Percentiles rank a stretch among this genome's conserved stretches.
Evolutionary conservation across 2,797 vertebrate genomes (phyloP).

Genomic region (Meda fulgida): DNA sequence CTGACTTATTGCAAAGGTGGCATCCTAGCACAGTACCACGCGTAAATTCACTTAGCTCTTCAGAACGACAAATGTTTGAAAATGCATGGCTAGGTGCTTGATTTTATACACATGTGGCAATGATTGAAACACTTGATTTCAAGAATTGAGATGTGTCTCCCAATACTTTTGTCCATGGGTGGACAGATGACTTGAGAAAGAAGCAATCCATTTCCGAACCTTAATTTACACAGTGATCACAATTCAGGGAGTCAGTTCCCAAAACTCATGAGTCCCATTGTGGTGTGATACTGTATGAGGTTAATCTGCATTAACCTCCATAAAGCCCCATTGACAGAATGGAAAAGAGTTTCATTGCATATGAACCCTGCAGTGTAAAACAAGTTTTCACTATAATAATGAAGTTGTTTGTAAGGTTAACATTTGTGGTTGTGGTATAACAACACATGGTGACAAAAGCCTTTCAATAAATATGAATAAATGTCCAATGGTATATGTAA

Average conservation of each 20-base stretch:
- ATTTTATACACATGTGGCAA: neutral
- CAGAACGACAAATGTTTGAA: too few species aligned
- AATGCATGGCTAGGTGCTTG: neutral
- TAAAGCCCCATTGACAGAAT: neutral
- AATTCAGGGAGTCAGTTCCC: neutral
- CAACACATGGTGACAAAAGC: neutral
- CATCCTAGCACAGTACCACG: too few species aligned
- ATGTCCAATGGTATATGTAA: neutral
- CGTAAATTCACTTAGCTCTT: too few species aligned
- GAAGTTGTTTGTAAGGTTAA: neutral
- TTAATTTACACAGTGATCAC: neutral
- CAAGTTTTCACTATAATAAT: neutral
- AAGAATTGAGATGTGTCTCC: neutral
- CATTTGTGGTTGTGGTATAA: too few species aligned
- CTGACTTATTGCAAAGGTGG: too few species aligned
- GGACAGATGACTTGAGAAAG: neutral
- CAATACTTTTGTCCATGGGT: neutral
- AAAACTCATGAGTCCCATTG: neutral
- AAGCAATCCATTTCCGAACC: neutral
- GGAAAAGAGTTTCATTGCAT: neutral
- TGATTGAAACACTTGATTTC: neutral
- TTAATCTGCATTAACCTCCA: too few species aligned
- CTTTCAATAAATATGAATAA: neutral
- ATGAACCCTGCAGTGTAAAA: too few species aligned
- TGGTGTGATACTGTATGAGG: neutral